Evolutionary conservation across 1,140 invertebrate genomes (phyloP), one percentile per base, ranked within the genome.

Genomic region (Sycophaga agraensis): DNA sequence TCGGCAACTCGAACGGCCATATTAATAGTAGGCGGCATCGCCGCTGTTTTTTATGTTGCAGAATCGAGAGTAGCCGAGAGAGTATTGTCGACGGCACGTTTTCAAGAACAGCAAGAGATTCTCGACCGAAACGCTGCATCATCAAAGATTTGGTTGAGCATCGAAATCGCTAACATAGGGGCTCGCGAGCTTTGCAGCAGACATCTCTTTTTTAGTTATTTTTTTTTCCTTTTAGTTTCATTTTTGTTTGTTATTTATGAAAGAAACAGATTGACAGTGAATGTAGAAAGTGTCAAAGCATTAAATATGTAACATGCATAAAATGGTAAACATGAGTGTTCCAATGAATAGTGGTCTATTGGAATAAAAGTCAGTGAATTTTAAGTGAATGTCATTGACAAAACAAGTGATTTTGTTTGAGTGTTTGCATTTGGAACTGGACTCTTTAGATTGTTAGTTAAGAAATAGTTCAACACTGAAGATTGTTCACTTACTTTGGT

Each of bases 1-100:
- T n/a, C n/a, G n/a, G n/a, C n/a, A n/a, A n/a, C n/a, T 73, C 66
- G 68, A 70, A 74, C 75, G 72, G 74, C 75, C 75, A 77, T 76
- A 75, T 77, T 77, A 77, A 77, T 68, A 68, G 67, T 63, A 66
- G 69, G 64, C 66, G 51, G 53, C 69, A 66, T 66, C 58, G 65
- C 64, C 69, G 66, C 68, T 65, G 63, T 67, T 42, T 35, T 62
- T 67, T 59, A 26, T 53, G 37, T 51, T 50, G 49, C 42, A 50
- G 59, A 50, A 54, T 11, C 51, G 35, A 17, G 34, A 51, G 50
- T 39, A 35, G 14, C 31, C n/a, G 16, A 21, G 22, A 39, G 35
- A 40, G 34, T 4, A 31, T 6, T 31, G 5, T 31, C 11, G 11
- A 31, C 28, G 28, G 28, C 28, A 31, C 11, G 19, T 50, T 50